Evolutionary conservation across 2,888 invertebrate species (phyloP).

Genomic region (Orchesellides sinensis): DNA sequence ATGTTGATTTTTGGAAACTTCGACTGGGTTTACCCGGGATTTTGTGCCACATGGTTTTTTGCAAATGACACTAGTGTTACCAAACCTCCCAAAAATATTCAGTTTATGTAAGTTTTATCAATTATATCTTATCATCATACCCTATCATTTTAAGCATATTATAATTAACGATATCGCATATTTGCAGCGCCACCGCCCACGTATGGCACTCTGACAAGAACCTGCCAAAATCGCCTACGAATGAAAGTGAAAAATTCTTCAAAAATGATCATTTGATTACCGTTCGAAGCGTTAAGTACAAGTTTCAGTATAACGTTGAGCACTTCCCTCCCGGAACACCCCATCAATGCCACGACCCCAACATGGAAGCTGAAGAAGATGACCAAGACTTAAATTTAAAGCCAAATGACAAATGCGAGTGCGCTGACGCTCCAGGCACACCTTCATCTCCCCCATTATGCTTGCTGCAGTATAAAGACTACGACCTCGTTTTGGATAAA

Average conservation of each 20-base stretch:
- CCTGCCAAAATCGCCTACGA: background rate
- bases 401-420: constrained; percentile 10
- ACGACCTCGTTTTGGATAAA: background rate
- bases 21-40: background rate
- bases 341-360: background rate
- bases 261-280: background rate
- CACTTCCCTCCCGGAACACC: background rate
- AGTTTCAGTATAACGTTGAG: background rate
- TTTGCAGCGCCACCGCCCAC: no score
- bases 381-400: no score
- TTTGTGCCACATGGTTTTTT: constrained; percentile 14
- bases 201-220: no score
- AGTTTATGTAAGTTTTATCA: constrained; percentile 15
- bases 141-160: no score
- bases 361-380: background rate
- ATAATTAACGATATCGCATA: no score
- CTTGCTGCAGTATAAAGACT: background rate
- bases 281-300: constrained; percentile 10
- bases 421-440: background rate
- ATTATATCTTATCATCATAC: no score
- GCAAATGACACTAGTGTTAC: background rate
- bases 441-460: background rate
- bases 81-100: background rate
- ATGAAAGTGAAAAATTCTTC: background rate
- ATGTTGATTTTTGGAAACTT: background rate